Evolutionary conservation across 2,113 vertebrate genomes (phyloP).

Genomic region (Machaerirhynchus nigripectus): DNA sequence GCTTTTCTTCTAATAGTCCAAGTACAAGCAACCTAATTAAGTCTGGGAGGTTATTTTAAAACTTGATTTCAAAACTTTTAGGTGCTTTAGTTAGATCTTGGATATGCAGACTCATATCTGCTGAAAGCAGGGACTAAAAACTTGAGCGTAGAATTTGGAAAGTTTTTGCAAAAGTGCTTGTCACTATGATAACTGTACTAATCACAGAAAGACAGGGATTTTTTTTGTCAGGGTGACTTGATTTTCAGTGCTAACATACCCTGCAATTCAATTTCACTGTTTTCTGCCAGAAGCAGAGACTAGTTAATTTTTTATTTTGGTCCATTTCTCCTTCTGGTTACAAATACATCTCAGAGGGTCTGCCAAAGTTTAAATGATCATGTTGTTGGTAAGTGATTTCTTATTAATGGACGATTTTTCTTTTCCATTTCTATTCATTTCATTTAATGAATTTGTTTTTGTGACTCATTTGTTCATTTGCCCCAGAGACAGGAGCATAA

Average conservation of each 20-base stretch:
- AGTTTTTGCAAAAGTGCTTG: not conserved
- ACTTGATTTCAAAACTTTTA: not conserved
- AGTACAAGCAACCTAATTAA: not conserved
- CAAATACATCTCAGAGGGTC: constrained; percentile 18
- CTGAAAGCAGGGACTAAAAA: not conserved
- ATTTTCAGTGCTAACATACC: constrained; percentile 44
- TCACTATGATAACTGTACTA: not conserved
- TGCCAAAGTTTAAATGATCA: constrained; percentile 56
- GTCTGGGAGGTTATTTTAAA: not conserved
- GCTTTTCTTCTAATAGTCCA: not conserved
- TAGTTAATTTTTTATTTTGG: constrained; percentile 43
- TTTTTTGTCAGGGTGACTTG: constrained; percentile 29
- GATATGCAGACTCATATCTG: not conserved
- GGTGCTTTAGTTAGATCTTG: not conserved
- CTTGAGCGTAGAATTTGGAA: not conserved
- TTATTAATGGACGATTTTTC: constrained; percentile 47
- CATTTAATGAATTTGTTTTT: constrained; percentile 19
- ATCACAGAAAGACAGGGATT: not conserved
- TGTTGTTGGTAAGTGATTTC: constrained; percentile 48
- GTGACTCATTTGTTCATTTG: not conserved
- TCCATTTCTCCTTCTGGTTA: constrained; percentile 59
- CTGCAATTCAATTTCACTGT: constrained; percentile 37
- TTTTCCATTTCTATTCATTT: constrained; percentile 24
- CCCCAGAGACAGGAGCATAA: not conserved
- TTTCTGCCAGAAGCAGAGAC: constrained; percentile 14